Evolutionary conservation across 2,888 invertebrate species (phyloP).

Genomic region (Galeopsomyia nigrocyanea): DNA sequence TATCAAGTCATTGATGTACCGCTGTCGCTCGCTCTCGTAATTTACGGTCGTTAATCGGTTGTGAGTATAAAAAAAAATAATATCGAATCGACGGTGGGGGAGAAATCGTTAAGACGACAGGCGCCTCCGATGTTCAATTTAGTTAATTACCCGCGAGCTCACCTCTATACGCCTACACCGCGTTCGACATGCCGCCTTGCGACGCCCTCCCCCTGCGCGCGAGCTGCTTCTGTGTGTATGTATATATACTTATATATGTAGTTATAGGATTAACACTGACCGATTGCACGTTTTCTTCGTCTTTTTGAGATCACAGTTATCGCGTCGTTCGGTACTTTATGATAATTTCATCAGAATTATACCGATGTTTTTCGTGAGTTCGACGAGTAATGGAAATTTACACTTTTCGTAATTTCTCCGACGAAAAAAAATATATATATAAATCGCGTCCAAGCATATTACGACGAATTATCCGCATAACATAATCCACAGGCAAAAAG

Average conservation of each 20-base stretch:
- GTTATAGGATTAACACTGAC: neutral
- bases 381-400: no score
- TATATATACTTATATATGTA: no score
- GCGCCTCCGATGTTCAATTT: constrained; percentile 48
- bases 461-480: no score
- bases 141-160: constrained; percentile 47
- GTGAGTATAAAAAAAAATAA: neutral
- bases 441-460: no score
- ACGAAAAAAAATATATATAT: no score
- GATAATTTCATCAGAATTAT: neutral
- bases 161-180: constrained; percentile 33
- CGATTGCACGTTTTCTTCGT: neutral
- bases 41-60: constrained; percentile 4
- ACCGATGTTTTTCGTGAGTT: neutral
- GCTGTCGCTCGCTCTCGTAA: neutral
- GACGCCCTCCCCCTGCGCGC: constrained; percentile 16
- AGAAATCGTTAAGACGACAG: constrained; percentile 34
- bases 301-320: neutral
- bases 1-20: constrained; percentile 16
- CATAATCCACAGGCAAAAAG: constrained; percentile 29
- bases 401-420: no score
- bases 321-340: neutral
- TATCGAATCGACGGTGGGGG: neutral
- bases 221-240: constrained; percentile 21
- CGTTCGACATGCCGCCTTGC: neutral